These are phyloP conservation scores for Agrotis exclamationis DNA, from an alignment of 2,888 invertebrate genomes.

Conservation along the genomic window DNA sequence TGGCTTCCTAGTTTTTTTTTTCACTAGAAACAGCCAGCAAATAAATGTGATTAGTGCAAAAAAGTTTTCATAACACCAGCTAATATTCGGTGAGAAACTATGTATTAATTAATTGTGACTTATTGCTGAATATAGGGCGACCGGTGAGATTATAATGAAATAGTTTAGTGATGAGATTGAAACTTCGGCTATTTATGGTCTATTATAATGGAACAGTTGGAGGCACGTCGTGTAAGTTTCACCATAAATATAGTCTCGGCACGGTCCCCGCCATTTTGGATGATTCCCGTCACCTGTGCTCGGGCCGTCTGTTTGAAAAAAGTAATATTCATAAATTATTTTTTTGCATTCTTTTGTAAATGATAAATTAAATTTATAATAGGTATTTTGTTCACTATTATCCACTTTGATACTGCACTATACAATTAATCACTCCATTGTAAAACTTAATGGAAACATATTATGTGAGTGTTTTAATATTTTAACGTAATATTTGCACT, in stretches of 20 bases:
- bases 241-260: conserved; percentile 73
- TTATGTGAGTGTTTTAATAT: not conserved
- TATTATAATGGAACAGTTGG: conserved; percentile 71
- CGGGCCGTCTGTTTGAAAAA: conserved; percentile 31
- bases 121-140: not conserved
- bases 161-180: conserved; percentile 67
- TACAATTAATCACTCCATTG: not conserved
- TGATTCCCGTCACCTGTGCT: conserved; percentile 69
- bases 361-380: no score
- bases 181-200: conserved; percentile 74
- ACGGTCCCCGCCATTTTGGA: conserved; percentile 59
- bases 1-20: conserved; percentile 4
- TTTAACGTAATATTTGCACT: not conserved
- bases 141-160: conserved; percentile 28
- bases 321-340: conserved; percentile 10
- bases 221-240: conserved; percentile 70
- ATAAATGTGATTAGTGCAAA: not conserved
- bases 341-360: not conserved
- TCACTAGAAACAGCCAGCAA: not conserved
- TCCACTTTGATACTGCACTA: not conserved
- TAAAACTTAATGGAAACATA: not conserved
- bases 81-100: not conserved
- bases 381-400: not conserved
- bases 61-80: not conserved
- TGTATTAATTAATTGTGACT: not conserved